phyloP scores from a whole-genome alignment of 1,140 invertebrate species.

The Aphelinus atriplicis region DNA sequence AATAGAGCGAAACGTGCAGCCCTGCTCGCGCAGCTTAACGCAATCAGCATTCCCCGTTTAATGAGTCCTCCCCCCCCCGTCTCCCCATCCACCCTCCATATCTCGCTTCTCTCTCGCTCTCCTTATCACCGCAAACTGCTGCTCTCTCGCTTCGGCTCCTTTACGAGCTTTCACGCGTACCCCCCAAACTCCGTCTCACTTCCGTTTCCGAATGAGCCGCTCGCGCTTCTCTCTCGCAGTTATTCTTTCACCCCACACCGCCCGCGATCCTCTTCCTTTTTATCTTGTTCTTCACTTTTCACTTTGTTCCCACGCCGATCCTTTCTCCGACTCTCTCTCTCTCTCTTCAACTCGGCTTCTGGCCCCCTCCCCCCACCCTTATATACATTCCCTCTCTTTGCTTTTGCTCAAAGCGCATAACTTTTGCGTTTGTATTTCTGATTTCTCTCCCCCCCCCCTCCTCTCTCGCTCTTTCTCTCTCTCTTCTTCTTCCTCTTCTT shows the following conservation, averaged over 20 bases:
- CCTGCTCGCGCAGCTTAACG: conserved; percentile 13
- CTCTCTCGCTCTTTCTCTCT: no score
- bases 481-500: no score
- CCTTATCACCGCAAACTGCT: conserved; percentile 17
- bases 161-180: conserved; percentile 24
- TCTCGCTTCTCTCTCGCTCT: neutral
- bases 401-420: conserved; percentile 22
- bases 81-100: neutral
- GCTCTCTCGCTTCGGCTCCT: conserved; percentile 3
- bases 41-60: conserved; percentile 39
- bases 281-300: conserved; percentile 15
- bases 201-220: neutral
- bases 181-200: neutral
- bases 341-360: neutral
- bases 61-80: conserved; percentile 23
- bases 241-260: neutral
- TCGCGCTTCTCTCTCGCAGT: neutral
- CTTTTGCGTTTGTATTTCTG: conserved; percentile 31
- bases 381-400: neutral
- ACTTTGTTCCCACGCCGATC: neutral
- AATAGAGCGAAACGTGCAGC: neutral
- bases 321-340: neutral
- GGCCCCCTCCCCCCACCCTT: neutral
- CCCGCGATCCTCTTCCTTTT: neutral
- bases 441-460: conserved; percentile 13